These are phyloP conservation scores for Pipistrellus kuhlii DNA, from an alignment of 2,797 vertebrate species.

Conservation along the genomic window DNA sequence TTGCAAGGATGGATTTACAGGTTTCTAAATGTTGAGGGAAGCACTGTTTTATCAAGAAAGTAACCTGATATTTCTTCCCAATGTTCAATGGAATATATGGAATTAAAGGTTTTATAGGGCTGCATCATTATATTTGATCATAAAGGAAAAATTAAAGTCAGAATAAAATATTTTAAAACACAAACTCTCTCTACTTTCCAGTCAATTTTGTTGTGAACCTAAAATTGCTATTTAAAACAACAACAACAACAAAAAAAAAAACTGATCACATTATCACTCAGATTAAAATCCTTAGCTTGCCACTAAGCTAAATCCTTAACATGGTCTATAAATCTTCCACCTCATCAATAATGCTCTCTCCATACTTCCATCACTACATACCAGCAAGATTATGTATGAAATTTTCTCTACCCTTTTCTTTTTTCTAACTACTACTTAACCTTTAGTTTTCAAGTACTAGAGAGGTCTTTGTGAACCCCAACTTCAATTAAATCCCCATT, in stretches of 20 bases:
- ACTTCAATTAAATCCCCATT: neutral
- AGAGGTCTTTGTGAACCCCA: neutral
- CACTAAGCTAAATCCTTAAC: slow-evolving; percentile 14
- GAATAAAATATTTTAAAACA: neutral
- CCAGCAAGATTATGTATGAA: neutral
- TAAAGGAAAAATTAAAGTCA: slow-evolving; percentile 29
- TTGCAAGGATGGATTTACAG: neutral
- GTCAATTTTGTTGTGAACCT: neutral
- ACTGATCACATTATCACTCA: neutral
- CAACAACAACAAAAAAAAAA: neutral
- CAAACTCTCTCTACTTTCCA: neutral
- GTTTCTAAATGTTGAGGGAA: slow-evolving; percentile 35
- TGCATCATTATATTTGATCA: neutral
- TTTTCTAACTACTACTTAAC: neutral
- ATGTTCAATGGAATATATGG: neutral
- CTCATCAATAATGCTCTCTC: neutral
- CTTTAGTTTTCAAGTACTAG: neutral
- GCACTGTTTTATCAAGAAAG: neutral
- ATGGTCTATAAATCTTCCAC: neutral
- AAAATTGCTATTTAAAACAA: neutral
- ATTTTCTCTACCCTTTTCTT: neutral
- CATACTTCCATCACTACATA: neutral
- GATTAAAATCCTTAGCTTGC: neutral
- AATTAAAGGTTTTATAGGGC: slow-evolving; percentile 1
- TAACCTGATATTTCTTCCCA: neutral